Evolutionary conservation across 1,140 invertebrate genomes (phyloP).

Genomic region (Portunus trituberculatus): DNA sequence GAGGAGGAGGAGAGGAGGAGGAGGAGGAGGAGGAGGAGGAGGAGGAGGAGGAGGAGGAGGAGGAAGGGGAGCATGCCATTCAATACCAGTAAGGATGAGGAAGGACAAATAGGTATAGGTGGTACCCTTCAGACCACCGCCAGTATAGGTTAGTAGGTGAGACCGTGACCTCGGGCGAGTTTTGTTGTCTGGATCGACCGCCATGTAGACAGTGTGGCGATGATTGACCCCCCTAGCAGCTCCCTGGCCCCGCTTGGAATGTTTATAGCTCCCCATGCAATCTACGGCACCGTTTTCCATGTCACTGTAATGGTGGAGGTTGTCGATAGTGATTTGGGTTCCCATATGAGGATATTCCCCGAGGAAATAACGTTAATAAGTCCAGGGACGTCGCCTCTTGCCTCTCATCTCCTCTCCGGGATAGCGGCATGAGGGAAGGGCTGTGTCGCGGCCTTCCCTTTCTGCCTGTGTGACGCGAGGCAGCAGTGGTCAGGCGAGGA

Average conservation of each 20-base stretch:
- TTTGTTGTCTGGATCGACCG: constrained; percentile 27
- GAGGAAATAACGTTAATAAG: neutral
- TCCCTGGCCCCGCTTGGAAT: neutral
- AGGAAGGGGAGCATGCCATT: neutral
- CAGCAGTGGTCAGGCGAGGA: neutral
- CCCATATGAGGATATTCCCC: neutral
- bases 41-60: neutral
- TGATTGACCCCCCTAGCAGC: neutral
- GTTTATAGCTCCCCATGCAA: neutral
- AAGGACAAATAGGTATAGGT: neutral
- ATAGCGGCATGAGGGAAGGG: neutral
- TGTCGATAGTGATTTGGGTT: neutral
- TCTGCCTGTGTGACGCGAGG: neutral
- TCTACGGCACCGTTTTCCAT: neutral
- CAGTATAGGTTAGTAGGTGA: neutral
- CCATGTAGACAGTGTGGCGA: neutral
- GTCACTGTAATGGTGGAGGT: neutral
- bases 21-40: neutral
- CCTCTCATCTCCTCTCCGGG: neutral
- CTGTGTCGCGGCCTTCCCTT: neutral
- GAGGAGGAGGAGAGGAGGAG: neutral
- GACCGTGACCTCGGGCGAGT: neutral
- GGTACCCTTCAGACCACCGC: too few relatives aligned
- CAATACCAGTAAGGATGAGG: neutral
- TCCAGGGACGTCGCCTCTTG: neutral